These are phyloP conservation scores for Drosophila gunungcola DNA, from an alignment of 1,140 invertebrate species.

Conservation along the genomic window DNA sequence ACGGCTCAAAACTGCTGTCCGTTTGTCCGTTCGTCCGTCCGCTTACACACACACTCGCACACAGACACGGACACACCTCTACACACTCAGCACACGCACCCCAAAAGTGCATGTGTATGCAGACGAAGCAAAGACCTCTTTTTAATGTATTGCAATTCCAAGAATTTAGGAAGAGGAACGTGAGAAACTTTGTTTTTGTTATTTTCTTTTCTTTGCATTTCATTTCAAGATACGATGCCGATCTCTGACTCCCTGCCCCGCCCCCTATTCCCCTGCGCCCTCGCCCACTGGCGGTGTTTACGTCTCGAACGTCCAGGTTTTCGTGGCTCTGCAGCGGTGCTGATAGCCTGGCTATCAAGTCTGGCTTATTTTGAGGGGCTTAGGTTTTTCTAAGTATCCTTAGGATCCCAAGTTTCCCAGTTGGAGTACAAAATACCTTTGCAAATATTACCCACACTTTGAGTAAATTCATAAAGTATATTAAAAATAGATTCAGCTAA, in stretches of 20 bases:
- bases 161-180: slow-evolving; percentile 85
- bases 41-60: slow-evolving; percentile 35
- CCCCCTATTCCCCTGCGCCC: slow-evolving; percentile 7
- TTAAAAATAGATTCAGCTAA: slow-evolving; percentile 9
- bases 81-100: slow-evolving; percentile 39
- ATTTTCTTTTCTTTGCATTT: slow-evolving; percentile 84
- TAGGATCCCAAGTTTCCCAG: background rate
- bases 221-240: slow-evolving; percentile 82
- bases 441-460: background rate
- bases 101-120: slow-evolving; percentile 51
- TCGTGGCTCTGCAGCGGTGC: slow-evolving; percentile 8
- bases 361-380: background rate
- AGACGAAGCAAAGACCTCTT: slow-evolving; percentile 83
- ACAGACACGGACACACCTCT: slow-evolving; percentile 17
- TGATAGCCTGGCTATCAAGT: slow-evolving; percentile 27
- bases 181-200: slow-evolving; percentile 85
- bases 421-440: too few relatives aligned
- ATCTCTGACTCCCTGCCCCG: slow-evolving; percentile 35
- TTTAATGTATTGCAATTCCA: slow-evolving; percentile 85
- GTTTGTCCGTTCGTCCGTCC: slow-evolving; percentile 10
- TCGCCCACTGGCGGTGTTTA: slow-evolving; percentile 37
- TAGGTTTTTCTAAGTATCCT: background rate
- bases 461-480: background rate
- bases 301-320: slow-evolving; percentile 42
- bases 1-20: slow-evolving; percentile 77